phyloP scores from a whole-genome alignment of 2,888 invertebrate genomes.

The Lasioglossum leucozonium region DNA sequence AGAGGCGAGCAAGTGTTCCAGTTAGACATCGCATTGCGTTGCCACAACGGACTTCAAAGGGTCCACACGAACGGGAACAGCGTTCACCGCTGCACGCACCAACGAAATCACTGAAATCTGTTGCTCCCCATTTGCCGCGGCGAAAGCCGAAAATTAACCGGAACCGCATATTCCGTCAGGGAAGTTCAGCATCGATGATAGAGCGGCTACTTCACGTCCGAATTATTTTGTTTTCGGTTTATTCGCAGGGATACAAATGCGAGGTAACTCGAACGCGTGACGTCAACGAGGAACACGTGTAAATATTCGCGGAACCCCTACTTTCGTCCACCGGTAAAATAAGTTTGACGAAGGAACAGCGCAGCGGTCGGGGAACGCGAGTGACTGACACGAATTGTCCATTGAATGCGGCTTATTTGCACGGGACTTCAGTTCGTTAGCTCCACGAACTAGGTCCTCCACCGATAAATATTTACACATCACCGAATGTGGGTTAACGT shows the following conservation, averaged over 20 bases:
- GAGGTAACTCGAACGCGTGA: neutral
- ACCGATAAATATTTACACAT: slow-evolving; percentile 71
- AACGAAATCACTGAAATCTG: neutral
- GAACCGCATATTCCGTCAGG: neutral
- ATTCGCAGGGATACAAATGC: slow-evolving; percentile 26
- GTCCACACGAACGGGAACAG: slow-evolving; percentile 3
- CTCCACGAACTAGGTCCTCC: slow-evolving; percentile 49
- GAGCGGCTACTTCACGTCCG: neutral
- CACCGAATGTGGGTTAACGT: slow-evolving; percentile 68
- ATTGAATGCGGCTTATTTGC: slow-evolving; percentile 39
- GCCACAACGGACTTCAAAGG: slow-evolving; percentile 10
- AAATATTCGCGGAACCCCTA: neutral
- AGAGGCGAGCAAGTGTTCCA: neutral
- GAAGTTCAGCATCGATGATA: neutral
- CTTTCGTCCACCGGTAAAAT: slow-evolving; percentile 12
- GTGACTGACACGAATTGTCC: slow-evolving; percentile 44
- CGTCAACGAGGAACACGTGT: neutral
- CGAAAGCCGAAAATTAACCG: neutral
- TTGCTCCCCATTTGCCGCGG: neutral
- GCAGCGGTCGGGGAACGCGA: slow-evolving; percentile 12
- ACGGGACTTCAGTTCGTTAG: slow-evolving; percentile 50
- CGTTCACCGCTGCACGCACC: neutral
- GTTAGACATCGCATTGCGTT: neutral
- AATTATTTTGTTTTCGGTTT: neutral
- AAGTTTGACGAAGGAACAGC: slow-evolving; percentile 16